Evolutionary conservation across 53 echinoderm and acorn worm genomes (phyloP).

Genomic region (Astropecten irregularis): DNA sequence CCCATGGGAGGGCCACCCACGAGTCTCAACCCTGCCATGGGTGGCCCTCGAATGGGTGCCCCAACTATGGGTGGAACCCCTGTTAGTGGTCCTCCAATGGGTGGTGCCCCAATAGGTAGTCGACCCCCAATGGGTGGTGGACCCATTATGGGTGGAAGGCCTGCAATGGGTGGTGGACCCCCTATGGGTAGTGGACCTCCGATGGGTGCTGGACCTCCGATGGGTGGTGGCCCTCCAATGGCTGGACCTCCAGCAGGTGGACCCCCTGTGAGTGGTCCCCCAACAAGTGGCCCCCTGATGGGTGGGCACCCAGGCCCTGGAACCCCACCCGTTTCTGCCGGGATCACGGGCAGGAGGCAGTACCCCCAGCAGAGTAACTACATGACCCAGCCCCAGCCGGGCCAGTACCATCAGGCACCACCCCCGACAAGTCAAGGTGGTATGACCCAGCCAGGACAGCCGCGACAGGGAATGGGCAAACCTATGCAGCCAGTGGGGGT

Average conservation of each 20-base stretch:
- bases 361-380: slow-evolving; percentile 78
- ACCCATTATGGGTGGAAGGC: neutral
- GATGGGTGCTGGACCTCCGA: neutral
- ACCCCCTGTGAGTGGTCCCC: slow-evolving; percentile 34
- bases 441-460: slow-evolving; percentile 7
- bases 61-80: neutral
- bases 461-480: slow-evolving; percentile 1
- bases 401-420: slow-evolving; percentile 28
- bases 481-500: slow-evolving; percentile 3
- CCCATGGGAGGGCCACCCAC: neutral
- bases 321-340: neutral
- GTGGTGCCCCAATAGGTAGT: neutral
- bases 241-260: slow-evolving; percentile 47
- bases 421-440: slow-evolving; percentile 30
- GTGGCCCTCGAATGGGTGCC: neutral
- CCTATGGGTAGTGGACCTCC: slow-evolving; percentile 4
- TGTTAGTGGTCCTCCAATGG: neutral
- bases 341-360: slow-evolving; percentile 73
- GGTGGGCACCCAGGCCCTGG: slow-evolving; percentile 1
- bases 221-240: neutral
- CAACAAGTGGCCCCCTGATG: slow-evolving; percentile 38
- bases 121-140: neutral
- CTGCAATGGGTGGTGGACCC: slow-evolving; percentile 3
- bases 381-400: slow-evolving; percentile 57
- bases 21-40: neutral